These are phyloP conservation scores for Orthosia cruda DNA, from an alignment of 2,888 invertebrate genomes.

Conservation along the genomic window DNA sequence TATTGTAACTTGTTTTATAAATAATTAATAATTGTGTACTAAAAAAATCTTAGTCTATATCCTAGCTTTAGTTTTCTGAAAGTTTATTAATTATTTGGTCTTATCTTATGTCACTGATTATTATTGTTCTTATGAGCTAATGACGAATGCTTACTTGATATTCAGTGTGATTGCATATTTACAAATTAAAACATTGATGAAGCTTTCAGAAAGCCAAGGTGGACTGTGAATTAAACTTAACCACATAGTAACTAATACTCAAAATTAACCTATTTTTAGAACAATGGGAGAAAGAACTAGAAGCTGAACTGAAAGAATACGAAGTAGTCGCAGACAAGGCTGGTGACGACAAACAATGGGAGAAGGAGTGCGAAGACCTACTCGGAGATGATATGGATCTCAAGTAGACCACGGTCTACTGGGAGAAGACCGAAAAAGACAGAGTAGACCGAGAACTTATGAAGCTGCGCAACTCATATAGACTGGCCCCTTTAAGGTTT, in stretches of 20 bases:
- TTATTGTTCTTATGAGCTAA: too few relatives aligned
- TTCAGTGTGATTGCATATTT: background rate
- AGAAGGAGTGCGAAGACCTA: conserved; percentile 94
- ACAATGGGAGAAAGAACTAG: conserved; percentile 99
- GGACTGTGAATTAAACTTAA: background rate
- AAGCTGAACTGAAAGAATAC: conserved; percentile 98
- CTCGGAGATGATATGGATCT: conserved; percentile 92
- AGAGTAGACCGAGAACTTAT: conserved; percentile 44
- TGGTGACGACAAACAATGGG: conserved; percentile 92
- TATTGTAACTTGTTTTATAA: background rate
- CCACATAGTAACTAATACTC: conserved; percentile 1
- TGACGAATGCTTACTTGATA: background rate
- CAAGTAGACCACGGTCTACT: conserved; percentile 84
- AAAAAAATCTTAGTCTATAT: too few relatives aligned
- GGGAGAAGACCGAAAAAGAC: conserved; percentile 43
- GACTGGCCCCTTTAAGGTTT: conserved; percentile 44
- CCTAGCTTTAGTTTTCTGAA: background rate
- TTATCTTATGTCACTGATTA: background rate
- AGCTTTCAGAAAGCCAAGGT: background rate
- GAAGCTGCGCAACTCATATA: conserved; percentile 36
- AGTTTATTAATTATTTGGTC: background rate
- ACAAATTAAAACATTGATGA: background rate
- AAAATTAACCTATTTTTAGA: conserved; percentile 91
- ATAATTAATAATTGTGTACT: background rate
- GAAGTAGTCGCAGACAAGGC: conserved; percentile 94